These are phyloP conservation scores for Calephelis virginiensis DNA, from an alignment of 1,140 invertebrate species.

Conservation along the genomic window DNA sequence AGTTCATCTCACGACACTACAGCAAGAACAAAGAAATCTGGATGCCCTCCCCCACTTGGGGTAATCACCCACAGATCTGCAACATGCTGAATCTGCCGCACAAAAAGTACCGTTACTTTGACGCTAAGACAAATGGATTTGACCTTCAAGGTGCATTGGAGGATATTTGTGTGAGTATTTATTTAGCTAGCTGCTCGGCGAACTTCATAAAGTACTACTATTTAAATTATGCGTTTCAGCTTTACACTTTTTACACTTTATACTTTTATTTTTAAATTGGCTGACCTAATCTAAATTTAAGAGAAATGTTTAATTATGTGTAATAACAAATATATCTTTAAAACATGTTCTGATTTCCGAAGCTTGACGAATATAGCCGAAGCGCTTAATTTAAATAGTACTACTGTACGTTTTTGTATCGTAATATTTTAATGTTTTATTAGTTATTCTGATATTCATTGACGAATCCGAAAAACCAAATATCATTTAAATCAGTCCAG, in stretches of 20 bases:
- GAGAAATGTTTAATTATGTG: neutral
- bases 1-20: constrained; percentile 94
- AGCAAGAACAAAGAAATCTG: constrained; percentile 92
- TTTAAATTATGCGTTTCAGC: neutral
- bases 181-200: neutral
- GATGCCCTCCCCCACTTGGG: constrained; percentile 98
- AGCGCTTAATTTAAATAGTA: no score
- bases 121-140: constrained; percentile 96
- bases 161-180: constrained; percentile 90
- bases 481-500: no score
- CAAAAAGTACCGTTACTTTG: constrained; percentile 97
- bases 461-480: no score
- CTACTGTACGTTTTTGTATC: no score
- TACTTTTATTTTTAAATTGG: no score
- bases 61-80: constrained; percentile 97
- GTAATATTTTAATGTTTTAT: no score
- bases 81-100: constrained; percentile 92
- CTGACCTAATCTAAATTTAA: no score
- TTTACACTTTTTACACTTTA: neutral
- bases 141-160: constrained; percentile 95
- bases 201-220: neutral
- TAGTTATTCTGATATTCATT: no score
- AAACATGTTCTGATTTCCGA: no score
- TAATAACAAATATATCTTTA: neutral
- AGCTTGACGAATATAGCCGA: no score